A percentile compares a stretch with the other conserved stretches of the same genome.
Evolutionary conservation across 2,797 vertebrate genomes (phyloP).

Genomic region (Tokudaia muenninki): DNA sequence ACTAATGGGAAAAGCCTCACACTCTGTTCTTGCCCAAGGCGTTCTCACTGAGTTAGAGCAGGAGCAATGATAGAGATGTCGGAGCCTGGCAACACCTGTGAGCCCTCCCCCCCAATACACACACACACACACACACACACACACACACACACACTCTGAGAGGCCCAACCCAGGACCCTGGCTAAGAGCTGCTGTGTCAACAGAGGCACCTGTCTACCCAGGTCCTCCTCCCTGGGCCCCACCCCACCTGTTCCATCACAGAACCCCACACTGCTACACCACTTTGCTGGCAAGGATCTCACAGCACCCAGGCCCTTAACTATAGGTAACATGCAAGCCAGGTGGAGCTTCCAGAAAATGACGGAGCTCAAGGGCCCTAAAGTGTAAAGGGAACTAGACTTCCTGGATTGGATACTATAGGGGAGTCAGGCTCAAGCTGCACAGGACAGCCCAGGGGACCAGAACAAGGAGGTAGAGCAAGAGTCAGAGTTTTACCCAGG

Average conservation of each 20-base stretch:
- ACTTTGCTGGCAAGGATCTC: neutral
- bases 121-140: too few relatives aligned
- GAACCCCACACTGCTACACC: neutral
- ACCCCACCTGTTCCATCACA: neutral
- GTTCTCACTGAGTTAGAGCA: neutral
- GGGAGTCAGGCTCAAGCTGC: neutral
- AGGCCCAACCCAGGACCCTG: conserved; percentile 12
- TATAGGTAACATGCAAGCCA: neutral
- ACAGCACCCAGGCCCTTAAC: neutral
- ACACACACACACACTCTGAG: neutral
- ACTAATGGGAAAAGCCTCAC: neutral
- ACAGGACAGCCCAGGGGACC: neutral
- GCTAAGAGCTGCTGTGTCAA: conserved; percentile 63
- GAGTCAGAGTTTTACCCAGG: neutral
- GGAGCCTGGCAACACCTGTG: neutral
- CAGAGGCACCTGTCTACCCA: conserved; percentile 67
- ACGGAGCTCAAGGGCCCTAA: neutral
- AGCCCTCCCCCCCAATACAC: too few relatives aligned
- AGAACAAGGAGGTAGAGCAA: neutral
- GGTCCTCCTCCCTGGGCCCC: neutral
- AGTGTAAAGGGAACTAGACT: neutral
- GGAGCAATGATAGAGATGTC: neutral
- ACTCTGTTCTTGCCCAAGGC: neutral
- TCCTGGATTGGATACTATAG: neutral
- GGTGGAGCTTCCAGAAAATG: neutral